Conservation (phyloP, 2,797 vertebrate genomes). For the Thaleichthys pacificus region DNA sequence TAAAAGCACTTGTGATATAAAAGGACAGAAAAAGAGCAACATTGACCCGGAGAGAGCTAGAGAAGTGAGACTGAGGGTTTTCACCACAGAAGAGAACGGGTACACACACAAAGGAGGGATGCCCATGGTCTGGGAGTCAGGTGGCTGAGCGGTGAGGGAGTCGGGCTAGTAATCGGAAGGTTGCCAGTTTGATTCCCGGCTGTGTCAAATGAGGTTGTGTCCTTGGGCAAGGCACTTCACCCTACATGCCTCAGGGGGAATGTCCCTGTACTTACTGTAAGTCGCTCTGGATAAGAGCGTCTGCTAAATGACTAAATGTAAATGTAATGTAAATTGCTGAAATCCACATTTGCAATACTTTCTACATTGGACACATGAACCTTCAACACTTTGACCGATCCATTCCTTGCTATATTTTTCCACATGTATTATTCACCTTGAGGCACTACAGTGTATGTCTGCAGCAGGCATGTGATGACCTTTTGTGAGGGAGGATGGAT, state of each 20-base stretch:
- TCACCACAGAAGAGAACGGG: slow-evolving; percentile 38
- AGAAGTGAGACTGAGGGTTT: slow-evolving; percentile 45
- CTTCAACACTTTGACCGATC: neutral
- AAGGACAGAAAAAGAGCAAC: slow-evolving; percentile 46
- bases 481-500: neutral
- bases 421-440: neutral
- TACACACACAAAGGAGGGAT: neutral
- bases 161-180: too few relatives aligned
- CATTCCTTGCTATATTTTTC: slow-evolving; percentile 30
- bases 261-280: too few relatives aligned
- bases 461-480: neutral
- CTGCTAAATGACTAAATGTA: too few relatives aligned
- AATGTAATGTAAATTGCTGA: too few relatives aligned
- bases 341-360: slow-evolving; percentile 49
- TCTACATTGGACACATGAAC: slow-evolving; percentile 37
- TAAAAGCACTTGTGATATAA: slow-evolving; percentile 49
- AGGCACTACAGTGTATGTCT: neutral
- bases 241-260: too few relatives aligned
- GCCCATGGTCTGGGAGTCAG: slow-evolving; percentile 54
- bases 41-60: slow-evolving; percentile 36
- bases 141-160: too few relatives aligned
- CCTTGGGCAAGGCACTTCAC: too few relatives aligned
- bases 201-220: too few relatives aligned
- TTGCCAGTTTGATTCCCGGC: too few relatives aligned
- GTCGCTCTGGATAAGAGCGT: too few relatives aligned